Conservation (phyloP, 1,140 invertebrate genomes). For the Drosophila erecta region DNA sequence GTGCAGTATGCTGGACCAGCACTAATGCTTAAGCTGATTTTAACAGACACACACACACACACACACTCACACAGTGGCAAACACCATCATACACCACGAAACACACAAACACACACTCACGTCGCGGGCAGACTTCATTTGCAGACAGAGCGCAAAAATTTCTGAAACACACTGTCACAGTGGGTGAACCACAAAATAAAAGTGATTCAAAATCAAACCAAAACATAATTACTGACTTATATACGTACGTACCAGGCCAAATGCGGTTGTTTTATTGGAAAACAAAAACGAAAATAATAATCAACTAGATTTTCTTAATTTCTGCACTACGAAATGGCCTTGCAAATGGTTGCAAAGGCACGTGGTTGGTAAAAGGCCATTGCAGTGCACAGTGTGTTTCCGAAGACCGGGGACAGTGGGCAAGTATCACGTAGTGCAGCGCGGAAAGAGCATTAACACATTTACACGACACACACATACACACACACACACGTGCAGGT, state of each 20-base stretch:
- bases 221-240: background rate
- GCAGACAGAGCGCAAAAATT: slow-evolving; percentile 42
- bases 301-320: no score
- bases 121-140: slow-evolving; percentile 69
- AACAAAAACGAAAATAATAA: no score
- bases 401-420: slow-evolving; percentile 20
- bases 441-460: slow-evolving; percentile 68
- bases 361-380: no score
- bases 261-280: no score
- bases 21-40: slow-evolving; percentile 81
- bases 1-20: slow-evolving; percentile 57
- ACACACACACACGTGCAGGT: slow-evolving; percentile 13
- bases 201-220: background rate
- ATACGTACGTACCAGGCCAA: no score
- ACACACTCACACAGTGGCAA: background rate
- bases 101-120: slow-evolving; percentile 12
- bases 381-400: background rate
- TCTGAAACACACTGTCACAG: slow-evolving; percentile 18
- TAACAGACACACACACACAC: slow-evolving; percentile 55
- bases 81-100: slow-evolving; percentile 8
- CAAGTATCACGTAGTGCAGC: slow-evolving; percentile 67
- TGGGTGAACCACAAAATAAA: background rate
- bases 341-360: background rate
- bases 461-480: slow-evolving; percentile 40
- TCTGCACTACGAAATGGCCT: no score